Base-by-base conservation (phyloP, 2,888 invertebrate species). In the Pristionchus exspectatus region DNA sequence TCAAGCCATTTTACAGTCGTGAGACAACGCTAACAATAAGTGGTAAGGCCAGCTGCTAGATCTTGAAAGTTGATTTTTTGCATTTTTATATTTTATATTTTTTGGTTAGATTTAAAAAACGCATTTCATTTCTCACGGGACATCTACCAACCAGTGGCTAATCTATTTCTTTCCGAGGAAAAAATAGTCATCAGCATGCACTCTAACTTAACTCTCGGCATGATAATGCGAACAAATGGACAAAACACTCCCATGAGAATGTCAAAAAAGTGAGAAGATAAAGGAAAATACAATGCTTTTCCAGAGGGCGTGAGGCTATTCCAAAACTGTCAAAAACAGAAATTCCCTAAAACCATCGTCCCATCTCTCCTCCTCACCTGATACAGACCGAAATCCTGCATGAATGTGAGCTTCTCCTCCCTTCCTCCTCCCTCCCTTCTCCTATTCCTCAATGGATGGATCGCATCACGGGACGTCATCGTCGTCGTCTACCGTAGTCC, bases 21-120 rank as follows among this genome's bases (percentile, higher is more conserved):
- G n/a, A n/a, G n/a, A n/a, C n/a, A n/a, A n/a, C n/a, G n/a, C n/a
- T n/a, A n/a, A n/a, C n/a, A n/a, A n/a, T n/a, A n/a, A n/a, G n/a
- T n/a, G n/a, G n/a, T n/a, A n/a, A n/a, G 14, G 92, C 21, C 33
- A 94, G 91, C 59, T 95, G 92, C 24, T 87, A 87, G 2, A 90
- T 74, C 88, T 50, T 69, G 24, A 10, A 44, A 4, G 27, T 18
- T 77, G 5, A n/a, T 27, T 27, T 24, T 10, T 66, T 24, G 3
- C 1, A 27, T 66, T n/a, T 21, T 63, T 63, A 63, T 24, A 21
- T 2, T n/a, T 63, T 18, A 21, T 5, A 63, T 63, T 63, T 21
- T 63, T 63, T 12, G 12, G 21, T 21, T 38, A 5, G 33, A 24
- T n/a, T 66, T 66, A 38, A 50, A 9, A 50, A 50, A 50, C 4